phyloP scores from a whole-genome alignment of 2,113 vertebrate genomes.

The Leuciscus idus region DNA sequence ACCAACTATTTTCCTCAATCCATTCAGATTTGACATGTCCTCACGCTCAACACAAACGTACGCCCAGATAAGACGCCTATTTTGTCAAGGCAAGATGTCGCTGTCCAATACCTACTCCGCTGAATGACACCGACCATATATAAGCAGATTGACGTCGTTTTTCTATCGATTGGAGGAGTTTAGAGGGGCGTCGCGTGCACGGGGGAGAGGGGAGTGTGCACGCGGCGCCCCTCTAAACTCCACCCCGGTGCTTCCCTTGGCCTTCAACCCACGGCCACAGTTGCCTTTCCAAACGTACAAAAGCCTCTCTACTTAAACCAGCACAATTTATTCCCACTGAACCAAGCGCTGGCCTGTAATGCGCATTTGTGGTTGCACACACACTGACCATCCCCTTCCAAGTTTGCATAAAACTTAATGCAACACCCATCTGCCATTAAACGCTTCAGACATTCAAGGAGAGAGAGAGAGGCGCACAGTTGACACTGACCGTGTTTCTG shows the following conservation, averaged over 20 bases:
- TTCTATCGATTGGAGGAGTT: neutral
- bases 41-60: neutral
- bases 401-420: neutral
- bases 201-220: slow-evolving; percentile 29
- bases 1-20: neutral
- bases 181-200: neutral
- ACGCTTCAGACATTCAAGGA: slow-evolving; percentile 57
- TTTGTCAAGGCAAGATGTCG: neutral
- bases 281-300: slow-evolving; percentile 11
- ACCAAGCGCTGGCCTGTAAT: neutral
- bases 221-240: slow-evolving; percentile 59
- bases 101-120: neutral
- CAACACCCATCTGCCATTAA: slow-evolving; percentile 15
- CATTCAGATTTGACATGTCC: neutral
- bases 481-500: slow-evolving; percentile 76
- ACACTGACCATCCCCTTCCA: slow-evolving; percentile 36
- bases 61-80: neutral
- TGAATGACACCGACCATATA: neutral
- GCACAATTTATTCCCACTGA: neutral
- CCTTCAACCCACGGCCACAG: slow-evolving; percentile 48
- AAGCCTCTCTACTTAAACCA: neutral
- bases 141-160: neutral
- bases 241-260: slow-evolving; percentile 50
- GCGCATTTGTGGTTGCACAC: neutral
- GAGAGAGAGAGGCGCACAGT: slow-evolving; percentile 50